A percentile compares a stretch with the other conserved stretches of the same genome.
These are phyloP conservation scores for Ciona savignyi DNA, from an alignment of 23 tunicate species.

Conservation along the genomic window DNA sequence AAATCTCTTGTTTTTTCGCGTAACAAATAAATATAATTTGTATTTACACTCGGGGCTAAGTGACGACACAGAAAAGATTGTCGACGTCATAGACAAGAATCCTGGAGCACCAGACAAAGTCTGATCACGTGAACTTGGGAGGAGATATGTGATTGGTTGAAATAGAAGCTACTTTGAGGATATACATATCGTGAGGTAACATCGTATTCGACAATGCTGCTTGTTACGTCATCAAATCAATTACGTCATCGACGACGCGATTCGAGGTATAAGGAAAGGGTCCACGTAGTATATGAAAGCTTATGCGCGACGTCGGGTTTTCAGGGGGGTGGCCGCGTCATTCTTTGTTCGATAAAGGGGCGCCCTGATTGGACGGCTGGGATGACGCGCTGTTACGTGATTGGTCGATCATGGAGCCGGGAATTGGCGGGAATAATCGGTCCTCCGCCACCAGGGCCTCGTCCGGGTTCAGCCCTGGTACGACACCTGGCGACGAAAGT, in stretches of 20 bases:
- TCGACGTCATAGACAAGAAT: not conserved
- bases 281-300: not conserved
- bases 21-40: too few relatives aligned
- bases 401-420: conserved; percentile 20
- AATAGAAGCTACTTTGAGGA: not conserved
- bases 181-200: not conserved
- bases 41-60: not conserved
- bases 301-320: too few relatives aligned
- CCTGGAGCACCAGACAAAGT: not conserved
- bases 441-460: conserved; percentile 89
- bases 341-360: conserved; percentile 18
- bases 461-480: conserved; percentile 93
- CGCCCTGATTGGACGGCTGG: conserved; percentile 35
- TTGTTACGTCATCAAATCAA: conserved; percentile 1
- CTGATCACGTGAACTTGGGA: not conserved
- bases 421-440: conserved; percentile 84
- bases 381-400: conserved; percentile 18
- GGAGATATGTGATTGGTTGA: not conserved
- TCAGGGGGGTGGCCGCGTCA: not conserved
- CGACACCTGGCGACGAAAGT: too few relatives aligned
- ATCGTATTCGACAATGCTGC: not conserved
- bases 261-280: not conserved
- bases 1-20: not conserved
- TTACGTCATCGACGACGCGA: not conserved
- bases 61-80: not conserved